These are phyloP conservation scores for Chionodraco myersi DNA, from an alignment of 2,113 vertebrate genomes.

Conservation along the genomic window DNA sequence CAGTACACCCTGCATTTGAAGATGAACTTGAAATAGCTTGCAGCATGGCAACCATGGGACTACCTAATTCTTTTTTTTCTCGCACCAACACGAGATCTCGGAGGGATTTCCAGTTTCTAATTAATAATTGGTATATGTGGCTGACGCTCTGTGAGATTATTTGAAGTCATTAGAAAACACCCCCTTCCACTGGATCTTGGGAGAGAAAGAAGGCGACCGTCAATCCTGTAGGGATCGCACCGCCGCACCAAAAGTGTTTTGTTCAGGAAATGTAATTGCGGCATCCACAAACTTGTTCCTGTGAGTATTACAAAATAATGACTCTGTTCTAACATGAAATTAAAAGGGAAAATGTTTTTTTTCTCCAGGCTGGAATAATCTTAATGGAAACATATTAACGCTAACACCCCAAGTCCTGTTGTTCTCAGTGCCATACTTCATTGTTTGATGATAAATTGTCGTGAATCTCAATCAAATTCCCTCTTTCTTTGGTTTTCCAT, in stretches of 20 bases:
- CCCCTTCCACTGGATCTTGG: constrained; percentile 58
- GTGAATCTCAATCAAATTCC: constrained; percentile 76
- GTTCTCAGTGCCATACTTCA: constrained; percentile 62
- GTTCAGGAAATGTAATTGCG: constrained; percentile 84
- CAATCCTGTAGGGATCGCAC: constrained; percentile 68
- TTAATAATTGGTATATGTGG: constrained; percentile 81
- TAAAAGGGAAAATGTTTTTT: constrained; percentile 71
- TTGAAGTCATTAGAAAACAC: constrained; percentile 80
- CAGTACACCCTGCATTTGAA: constrained; percentile 24
- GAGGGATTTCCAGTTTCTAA: constrained; percentile 73
- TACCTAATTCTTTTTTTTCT: constrained; percentile 43
- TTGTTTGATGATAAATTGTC: constrained; percentile 79
- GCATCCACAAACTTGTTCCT: constrained; percentile 81
- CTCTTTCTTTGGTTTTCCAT: constrained; percentile 58
- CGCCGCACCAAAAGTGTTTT: constrained; percentile 76
- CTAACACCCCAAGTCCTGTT: constrained; percentile 66
- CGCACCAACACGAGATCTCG: constrained; percentile 53
- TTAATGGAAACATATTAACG: constrained; percentile 74
- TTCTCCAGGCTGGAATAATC: constrained; percentile 68
- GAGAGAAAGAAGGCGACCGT: constrained; percentile 64
- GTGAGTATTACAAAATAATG: constrained; percentile 83
- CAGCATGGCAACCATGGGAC: constrained; percentile 52
- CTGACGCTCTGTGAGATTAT: constrained; percentile 77
- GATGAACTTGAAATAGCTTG: constrained; percentile 30
- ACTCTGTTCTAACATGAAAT: constrained; percentile 81